Conservation (phyloP, 2,797 vertebrate genomes). For the Anomalospiza imberbis region DNA sequence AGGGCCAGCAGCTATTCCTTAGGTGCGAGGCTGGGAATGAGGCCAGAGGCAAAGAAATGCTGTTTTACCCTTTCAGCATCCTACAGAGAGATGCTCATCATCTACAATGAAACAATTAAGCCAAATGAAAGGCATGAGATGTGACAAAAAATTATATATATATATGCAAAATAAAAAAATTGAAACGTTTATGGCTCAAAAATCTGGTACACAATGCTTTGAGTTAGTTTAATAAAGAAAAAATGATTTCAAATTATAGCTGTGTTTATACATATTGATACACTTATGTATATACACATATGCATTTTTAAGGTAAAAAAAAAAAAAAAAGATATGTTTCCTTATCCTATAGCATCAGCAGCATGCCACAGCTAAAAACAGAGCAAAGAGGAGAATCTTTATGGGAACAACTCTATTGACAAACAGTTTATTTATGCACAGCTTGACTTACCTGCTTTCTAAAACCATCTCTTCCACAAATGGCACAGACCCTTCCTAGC, state of each 20-base stretch:
- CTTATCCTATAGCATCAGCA: constrained; percentile 79
- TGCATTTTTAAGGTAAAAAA: constrained; percentile 50
- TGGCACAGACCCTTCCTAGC: constrained; percentile 33
- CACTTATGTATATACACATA: constrained; percentile 68
- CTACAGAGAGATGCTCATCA: constrained; percentile 64
- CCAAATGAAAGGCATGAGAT: constrained; percentile 75
- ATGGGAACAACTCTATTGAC: constrained; percentile 30
- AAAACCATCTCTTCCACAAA: constrained; percentile 71
- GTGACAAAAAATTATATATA: constrained; percentile 49
- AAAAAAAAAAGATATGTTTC: constrained; percentile 65
- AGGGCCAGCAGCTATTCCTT: constrained; percentile 72
- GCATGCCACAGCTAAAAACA: constrained; percentile 82
- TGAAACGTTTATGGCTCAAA: constrained; percentile 57
- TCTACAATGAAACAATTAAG: constrained; percentile 73
- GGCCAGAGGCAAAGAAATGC: constrained; percentile 69
- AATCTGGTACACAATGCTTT: constrained; percentile 62
- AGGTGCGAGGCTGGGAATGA: constrained; percentile 70
- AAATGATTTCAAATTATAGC: constrained; percentile 66
- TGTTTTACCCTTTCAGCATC: constrained; percentile 64
- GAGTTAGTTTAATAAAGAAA: constrained; percentile 63
- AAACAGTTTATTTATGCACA: constrained; percentile 28
- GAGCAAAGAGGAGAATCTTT: constrained; percentile 54
- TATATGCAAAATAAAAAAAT: constrained; percentile 53
- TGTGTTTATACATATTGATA: constrained; percentile 70
- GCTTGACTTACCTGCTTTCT: constrained; percentile 75